Base-by-base conservation (phyloP, 2,888 invertebrate genomes). In the Eupsilia transversa region DNA sequence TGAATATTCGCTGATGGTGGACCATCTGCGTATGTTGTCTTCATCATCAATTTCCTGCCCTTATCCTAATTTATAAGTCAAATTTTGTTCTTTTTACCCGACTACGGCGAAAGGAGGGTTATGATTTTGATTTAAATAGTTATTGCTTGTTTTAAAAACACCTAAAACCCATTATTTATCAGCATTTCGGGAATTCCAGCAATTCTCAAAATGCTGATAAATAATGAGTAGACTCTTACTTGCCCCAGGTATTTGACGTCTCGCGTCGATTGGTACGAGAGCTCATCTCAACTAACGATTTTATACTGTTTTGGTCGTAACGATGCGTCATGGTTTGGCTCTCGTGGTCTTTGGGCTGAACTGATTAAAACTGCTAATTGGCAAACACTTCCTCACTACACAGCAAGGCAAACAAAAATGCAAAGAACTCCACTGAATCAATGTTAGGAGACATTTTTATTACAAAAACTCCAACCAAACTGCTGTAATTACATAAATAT, bases 401-500 rank as follows among this genome's bases (percentile, higher is more conserved):
- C 4, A 38, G 27, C 20, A 17, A 35, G 4, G 10, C 23, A 33
- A 20, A 77, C 43, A 46, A 49, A 60, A 71, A 60, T 52, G 20
- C 23, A 74, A 59, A 43, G 27, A 35, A 68, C 35, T 54, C 23
- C 3, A 57, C 41, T 80, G 20, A 63, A 77, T 72, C 63, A 76
- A 60, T 57, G 54, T 65, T 33, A 81, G 72, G 63, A 60, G 72
- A 79, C 76, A 71, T 61, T 79, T 84, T 83, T 83, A 83, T 83
- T 74, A 61, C 71, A 38, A 77, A 64, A 74, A 75, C 69, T 77
- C 52, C 17, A 57, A 66, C 66, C 46, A 70, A 80, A 72, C 64
- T 72, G 33, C 54, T 38, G 35, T 65, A 72, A 72, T 84, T 61
- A 80, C 64, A 72, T 71, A 86, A 86, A 80, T 86, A 86, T 74